Evolutionary conservation across 2,888 invertebrate genomes (phyloP), one percentile per base, ranked within the genome.

Genomic region (Tromatobia lineatoria): DNA sequence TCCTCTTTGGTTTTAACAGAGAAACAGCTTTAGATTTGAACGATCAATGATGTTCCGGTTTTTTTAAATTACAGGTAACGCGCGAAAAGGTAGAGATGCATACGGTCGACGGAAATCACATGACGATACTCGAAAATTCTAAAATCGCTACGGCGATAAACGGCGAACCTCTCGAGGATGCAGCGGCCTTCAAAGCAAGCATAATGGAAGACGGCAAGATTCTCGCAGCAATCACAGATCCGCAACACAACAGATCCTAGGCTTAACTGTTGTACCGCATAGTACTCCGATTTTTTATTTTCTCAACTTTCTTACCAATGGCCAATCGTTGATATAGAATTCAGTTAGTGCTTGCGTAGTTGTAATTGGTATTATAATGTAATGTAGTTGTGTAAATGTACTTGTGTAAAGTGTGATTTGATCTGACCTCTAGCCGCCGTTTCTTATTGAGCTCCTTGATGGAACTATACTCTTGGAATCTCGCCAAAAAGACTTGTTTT

Each of bases 61-160:
- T 13, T 59, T 47, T 13, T 6, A 13, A 38, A 11, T 13, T 91
- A 29, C 88, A 94, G 91, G 91, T 95, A 29, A 96, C 96, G 0
- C 94, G 95, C 34, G 94, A 94, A 0, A 94, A 94, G 2, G 95
- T 97, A 0, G 94, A 95, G 0, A 94, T 97, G 0, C 95, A 95
- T 88, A 95, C 94, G 66, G 94, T 96, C n/a, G 96, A 97, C 89
- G 97, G 97, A 11, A 96, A 96, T 90, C 97, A 97, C 89, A 92
- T 95, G 0, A 95, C 95, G 54, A 96, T 97, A 88, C 90, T 97
- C 87, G 96, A 96, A 15, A 96, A 96, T 89, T 94, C 95, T 69
- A 95, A 95, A 87, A 94, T 96, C 69, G 95, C 96, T 0, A 95
- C 83, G 2, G 91, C 89, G 3, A 91, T 93, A 4, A 93, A 93